Base-by-base conservation (phyloP, 2,888 invertebrate species). In the Dichetophora obliterata region DNA sequence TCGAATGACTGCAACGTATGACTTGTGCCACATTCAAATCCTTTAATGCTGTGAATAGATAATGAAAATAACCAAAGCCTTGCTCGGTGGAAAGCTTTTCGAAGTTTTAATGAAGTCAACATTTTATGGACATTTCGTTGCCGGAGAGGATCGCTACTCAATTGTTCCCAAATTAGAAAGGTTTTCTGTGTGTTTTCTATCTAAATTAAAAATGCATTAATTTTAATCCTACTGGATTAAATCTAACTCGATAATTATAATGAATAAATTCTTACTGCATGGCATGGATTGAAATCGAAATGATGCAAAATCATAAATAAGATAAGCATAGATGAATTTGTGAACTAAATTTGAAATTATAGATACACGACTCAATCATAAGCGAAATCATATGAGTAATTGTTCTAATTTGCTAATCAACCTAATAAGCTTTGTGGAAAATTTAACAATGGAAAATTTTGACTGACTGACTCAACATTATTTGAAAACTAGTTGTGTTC, bases 81-180 rank as follows among this genome's bases (percentile, higher is more conserved):
- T 98, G 70, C 87, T 98, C 77, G 98, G 98, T 37, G 93, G 95
- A 86, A 92, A 89, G 80, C 87, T 98, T 73, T 98, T 99, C 90
- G 92, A 93, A 77, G 84, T 91, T 80, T 82, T 97, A 79, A 98
- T 99, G 97, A 97, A 96, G 90, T 92, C 93, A 65, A 96, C 98
- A 52, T 98, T 99, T 91, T 99, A 99, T 90, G 99, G 99, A 16
- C 99, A 99, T 90, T 99, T 99, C 91, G 99, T 99, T 68, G 99
- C 98, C 71, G 99, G 99, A 78, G 96, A 98, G 87, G 95, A 97
- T 89, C 94, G 95, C 87, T 91, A 93, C 85, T 94, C 93, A 86
- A 96, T 98, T 86, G 92, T 93, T 82, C 97, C 98, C 31, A 93
- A 93, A 73, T 92, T 98, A 82, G 94, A 95, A 86, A 92, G 94